phyloP scores from a whole-genome alignment of 2,113 vertebrate species.

The Gavia stellata region DNA sequence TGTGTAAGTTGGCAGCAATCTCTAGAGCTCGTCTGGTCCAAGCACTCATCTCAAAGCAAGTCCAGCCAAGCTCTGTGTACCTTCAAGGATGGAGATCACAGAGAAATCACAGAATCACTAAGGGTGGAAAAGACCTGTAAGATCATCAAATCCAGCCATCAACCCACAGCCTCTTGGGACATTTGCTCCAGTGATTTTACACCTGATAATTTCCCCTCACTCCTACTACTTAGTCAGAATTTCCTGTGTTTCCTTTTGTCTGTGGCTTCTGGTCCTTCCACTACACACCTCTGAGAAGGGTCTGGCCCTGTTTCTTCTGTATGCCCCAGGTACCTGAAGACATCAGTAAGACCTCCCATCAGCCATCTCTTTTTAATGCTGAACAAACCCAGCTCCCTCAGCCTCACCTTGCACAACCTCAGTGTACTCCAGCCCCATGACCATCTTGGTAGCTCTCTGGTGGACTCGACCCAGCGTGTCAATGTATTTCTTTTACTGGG shows the following conservation, averaged over 20 bases:
- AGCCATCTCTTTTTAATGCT: neutral
- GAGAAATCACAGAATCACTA: too few relatives aligned
- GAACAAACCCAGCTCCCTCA: neutral
- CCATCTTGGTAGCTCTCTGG: neutral
- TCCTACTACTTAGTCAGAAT: neutral
- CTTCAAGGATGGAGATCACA: neutral
- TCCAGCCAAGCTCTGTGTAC: neutral
- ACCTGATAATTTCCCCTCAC: neutral
- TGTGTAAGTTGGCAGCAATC: neutral
- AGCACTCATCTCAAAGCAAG: neutral
- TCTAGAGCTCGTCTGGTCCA: neutral
- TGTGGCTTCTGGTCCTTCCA: neutral
- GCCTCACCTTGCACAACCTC: neutral
- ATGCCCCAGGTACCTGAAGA: neutral
- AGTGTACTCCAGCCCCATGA: neutral
- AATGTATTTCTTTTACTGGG: neutral
- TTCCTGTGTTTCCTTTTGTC: neutral
- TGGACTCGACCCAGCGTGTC: rapidly evolving
- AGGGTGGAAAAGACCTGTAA: too few relatives aligned
- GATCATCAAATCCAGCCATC: too few relatives aligned
- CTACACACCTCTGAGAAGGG: neutral
- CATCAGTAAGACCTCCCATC: neutral
- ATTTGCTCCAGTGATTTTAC: neutral
- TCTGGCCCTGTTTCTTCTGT: neutral
- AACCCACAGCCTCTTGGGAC: neutral